These are phyloP conservation scores for Pelodytes ibericus DNA, from an alignment of 2,797 vertebrate species.

Conservation along the genomic window DNA sequence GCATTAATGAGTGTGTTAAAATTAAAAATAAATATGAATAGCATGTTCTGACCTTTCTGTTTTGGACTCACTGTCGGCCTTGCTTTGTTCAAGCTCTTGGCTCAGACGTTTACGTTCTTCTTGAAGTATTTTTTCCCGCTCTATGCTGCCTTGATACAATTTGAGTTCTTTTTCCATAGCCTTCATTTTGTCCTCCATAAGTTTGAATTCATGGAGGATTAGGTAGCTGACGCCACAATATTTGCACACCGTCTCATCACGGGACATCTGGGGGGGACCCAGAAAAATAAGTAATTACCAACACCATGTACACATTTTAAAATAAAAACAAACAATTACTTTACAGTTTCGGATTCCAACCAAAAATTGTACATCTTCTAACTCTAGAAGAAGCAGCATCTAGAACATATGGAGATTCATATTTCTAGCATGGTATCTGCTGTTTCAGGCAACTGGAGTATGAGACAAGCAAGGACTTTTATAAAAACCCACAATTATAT, in stretches of 20 bases:
- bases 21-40: conserved; percentile 46
- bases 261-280: conserved; percentile 77
- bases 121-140: conserved; percentile 76
- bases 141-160: conserved; percentile 70
- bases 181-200: conserved; percentile 78
- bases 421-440: too few species aligned
- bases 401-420: too few species aligned
- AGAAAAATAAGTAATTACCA: neutral
- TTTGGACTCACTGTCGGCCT: conserved; percentile 72
- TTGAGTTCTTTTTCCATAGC: conserved; percentile 78
- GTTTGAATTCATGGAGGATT: conserved; percentile 86
- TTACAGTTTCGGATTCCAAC: too few species aligned
- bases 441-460: too few species aligned
- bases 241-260: conserved; percentile 81
- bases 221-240: conserved; percentile 92
- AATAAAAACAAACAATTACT: too few species aligned
- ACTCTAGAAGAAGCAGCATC: too few species aligned
- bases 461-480: too few species aligned
- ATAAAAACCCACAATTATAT: too few species aligned
- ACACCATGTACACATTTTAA: too few species aligned
- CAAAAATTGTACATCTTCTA: too few species aligned
- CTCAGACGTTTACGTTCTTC: conserved; percentile 75
- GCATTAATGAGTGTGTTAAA: conserved; percentile 31
- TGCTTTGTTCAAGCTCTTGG: conserved; percentile 72
- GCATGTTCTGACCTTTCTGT: conserved; percentile 77